Evolutionary conservation across 2,888 invertebrate species (phyloP), one percentile per base, ranked within the genome.

Genomic region (Priocnemis perturbator): DNA sequence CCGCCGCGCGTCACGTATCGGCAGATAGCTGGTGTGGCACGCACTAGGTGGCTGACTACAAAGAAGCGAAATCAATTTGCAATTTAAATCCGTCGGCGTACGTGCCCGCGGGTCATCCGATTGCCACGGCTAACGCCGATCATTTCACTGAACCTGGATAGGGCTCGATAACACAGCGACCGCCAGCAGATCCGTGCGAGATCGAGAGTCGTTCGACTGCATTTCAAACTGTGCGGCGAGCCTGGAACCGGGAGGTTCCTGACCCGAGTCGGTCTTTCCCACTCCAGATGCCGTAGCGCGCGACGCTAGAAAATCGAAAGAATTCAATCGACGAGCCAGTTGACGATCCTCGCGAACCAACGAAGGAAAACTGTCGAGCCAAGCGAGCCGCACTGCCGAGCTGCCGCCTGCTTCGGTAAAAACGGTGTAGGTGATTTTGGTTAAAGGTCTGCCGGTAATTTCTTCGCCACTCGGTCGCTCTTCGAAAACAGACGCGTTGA

Each of bases 31-130:
- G 50, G 50, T 50, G 80, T 78, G 79, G 77, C 79, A 82, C 78
- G 79, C 82, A 80, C 81, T 84, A 85, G 85, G 85, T 86, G 86
- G 85, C 83, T 85, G 86, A 85, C 84, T 86, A 85, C 86, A 86
- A 87, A 87, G 86, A 86, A 85, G 83, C 85, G 84, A 86, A 85
- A 86, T 86, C 86, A 86, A 87, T 87, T 87, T 87, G 87, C 87
- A 87, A 87, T 87, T 87, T 85, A 87, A 87, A 87, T 87, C 84
- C 81, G 81, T 81, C 85, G 79, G 77, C 74, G 83, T 86, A 86
- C 86, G 85, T 87, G 86, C 85, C 83, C 85, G 81, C 85, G 80
- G 85, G 83, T 87, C 86, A 83, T 84, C 84, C 86, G 78, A 84
- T 81, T 73, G 60, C 77, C 72, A 77, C 74, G 71, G 63, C 74